These are phyloP conservation scores for Paradoxurus hermaphroditus DNA, from an alignment of 2,113 vertebrate genomes.

Conservation along the genomic window DNA sequence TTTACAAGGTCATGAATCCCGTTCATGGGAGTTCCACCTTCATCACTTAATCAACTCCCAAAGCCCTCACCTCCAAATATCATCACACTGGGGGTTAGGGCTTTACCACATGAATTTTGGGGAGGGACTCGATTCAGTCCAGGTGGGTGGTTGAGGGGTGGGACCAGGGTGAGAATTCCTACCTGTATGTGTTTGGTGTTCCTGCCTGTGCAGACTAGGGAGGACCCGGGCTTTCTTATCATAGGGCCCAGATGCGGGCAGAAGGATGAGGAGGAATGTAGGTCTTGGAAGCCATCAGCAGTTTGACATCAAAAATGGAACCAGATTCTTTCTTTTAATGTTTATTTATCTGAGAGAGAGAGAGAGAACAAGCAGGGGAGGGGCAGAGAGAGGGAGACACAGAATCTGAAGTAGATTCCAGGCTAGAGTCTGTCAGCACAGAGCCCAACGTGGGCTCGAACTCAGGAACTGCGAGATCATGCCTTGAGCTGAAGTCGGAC, in stretches of 20 bases:
- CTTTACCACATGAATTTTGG: background rate
- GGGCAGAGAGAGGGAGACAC: too few relatives aligned
- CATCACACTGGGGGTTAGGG: background rate
- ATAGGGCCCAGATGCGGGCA: background rate
- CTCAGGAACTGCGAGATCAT: accelerated
- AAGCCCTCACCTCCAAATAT: background rate
- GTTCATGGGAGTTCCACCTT: background rate
- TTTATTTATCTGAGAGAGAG: too few relatives aligned
- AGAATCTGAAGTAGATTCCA: too few relatives aligned
- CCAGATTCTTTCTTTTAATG: background rate
- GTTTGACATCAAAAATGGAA: background rate
- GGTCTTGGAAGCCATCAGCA: background rate
- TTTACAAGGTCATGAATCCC: background rate
- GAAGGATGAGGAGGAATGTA: background rate
- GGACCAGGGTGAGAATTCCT: background rate
- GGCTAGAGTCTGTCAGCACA: too few relatives aligned
- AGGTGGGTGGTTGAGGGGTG: background rate
- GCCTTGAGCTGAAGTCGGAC: too few relatives aligned
- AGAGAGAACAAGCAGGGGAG: too few relatives aligned
- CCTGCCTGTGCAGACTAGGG: background rate
- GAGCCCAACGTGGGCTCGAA: too few relatives aligned
- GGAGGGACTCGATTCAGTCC: background rate
- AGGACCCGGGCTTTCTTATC: background rate
- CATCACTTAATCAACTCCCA: background rate
- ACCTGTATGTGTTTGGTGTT: background rate